A percentile compares a stretch with the other conserved stretches of the same genome.
These are phyloP conservation scores for Chorisops tibialis DNA, from an alignment of 2,888 invertebrate species.

Conservation along the genomic window DNA sequence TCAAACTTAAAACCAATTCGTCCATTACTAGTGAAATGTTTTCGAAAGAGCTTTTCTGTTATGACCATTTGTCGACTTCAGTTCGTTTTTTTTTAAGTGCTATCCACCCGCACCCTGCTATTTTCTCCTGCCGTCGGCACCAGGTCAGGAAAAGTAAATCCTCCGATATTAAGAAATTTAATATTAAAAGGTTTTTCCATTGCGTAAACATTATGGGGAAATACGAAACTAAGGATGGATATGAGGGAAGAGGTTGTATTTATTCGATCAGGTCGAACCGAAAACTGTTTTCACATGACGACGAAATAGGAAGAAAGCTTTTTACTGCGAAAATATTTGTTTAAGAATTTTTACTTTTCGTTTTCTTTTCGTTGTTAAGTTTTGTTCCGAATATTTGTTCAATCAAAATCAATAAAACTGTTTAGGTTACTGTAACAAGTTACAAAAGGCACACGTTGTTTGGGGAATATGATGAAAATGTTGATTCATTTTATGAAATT, in stretches of 20 bases:
- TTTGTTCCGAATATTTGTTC: background rate
- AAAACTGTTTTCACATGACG: background rate
- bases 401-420: background rate
- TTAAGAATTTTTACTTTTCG: background rate
- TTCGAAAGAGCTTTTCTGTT: too few relatives aligned
- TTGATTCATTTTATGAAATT: too few relatives aligned
- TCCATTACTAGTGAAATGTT: too few relatives aligned
- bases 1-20: too few relatives aligned
- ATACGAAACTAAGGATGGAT: background rate
- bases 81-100: too few relatives aligned
- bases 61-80: too few relatives aligned
- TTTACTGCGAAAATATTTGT: conserved; percentile 11
- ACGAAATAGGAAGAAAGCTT: background rate
- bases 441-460: too few relatives aligned
- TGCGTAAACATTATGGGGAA: background rate
- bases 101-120: too few relatives aligned
- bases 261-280: background rate
- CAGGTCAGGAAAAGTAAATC: background rate
- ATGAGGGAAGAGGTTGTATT: background rate
- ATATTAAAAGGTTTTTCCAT: conserved; percentile 9
- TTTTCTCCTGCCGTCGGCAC: background rate
- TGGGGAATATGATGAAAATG: too few relatives aligned
- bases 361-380: background rate
- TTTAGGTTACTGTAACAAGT: too few relatives aligned
- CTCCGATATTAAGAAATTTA: conserved; percentile 9